Base-by-base conservation (phyloP, 1,140 invertebrate genomes). In the Drosophila watanabei region DNA sequence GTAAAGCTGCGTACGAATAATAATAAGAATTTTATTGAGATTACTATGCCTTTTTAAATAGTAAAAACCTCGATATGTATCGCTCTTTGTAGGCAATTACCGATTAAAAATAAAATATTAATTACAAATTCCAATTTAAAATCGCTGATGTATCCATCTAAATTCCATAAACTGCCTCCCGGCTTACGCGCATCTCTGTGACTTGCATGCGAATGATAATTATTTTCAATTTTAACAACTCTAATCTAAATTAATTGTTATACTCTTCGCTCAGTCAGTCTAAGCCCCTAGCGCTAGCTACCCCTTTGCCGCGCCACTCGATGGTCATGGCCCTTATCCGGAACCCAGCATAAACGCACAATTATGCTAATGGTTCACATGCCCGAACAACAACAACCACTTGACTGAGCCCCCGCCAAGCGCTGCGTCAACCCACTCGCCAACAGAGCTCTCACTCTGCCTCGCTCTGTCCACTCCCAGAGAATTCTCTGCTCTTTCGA, bases 371-470 rank as follows among this genome's bases (percentile, higher is more conserved):
- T 52, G 49, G 49, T 52, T 52, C 2, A 18, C 28, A 51, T n/a
- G 28, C 28, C 24, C 24, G 30, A 16, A 8, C 24, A 32, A 51
- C 24, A 28, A 51, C 48, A 51, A n/a, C 37, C 78, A 89, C 85
- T 89, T 89, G 70, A 84, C 63, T 48, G 72, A 80, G 41, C 61
- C 48, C 45, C 59, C 66, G 30, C 51, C 14, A 54, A 69, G 64
- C 33, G 56, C 70, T 49, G 45, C 56, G 30, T 16, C 75, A 70
- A 70, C 66, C 76, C 80, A 77, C 77, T 79, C 70, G 59, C 64
- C 37, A 45, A 52, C 32, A 49, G 49, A 69, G 7, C 35, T 61
- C 45, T 48, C 52, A 11, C 59, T 41, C 62, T 39, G 57, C 73
- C 56, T 62, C 43, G 33, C 71, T 43, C 64, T 35, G 46, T 65